Evolutionary conservation across 2,888 invertebrate genomes (phyloP), one percentile per base, ranked within the genome.

Genomic region (Nemapogon koenigi): DNA sequence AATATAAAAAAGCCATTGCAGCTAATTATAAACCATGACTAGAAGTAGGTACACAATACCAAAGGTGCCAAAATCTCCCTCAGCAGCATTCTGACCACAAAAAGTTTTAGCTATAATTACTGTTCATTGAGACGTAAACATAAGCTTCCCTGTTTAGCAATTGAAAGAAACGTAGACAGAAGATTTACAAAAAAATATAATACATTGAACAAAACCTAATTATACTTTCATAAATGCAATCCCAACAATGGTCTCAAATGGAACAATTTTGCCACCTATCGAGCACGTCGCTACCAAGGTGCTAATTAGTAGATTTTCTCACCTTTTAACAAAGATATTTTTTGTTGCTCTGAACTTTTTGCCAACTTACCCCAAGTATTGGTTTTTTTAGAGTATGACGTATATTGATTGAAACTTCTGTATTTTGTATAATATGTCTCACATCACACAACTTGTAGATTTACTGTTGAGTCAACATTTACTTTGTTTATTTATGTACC

Each of bases 221-320:
- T 75, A 76, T 63, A 59, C 55, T 60, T 63, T 57, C 57, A 62
- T 59, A 59, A 56, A 55, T 56, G 55, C 50, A 46, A 49, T 37
- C 43, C 46, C 51, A 51, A 68, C 71, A 68, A 69, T 63, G 55
- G 61, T 40, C 35, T 13, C 41, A 49, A 49, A 48, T 49, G 54
- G 55, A 52, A 55, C 62, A 55, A 59, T 55, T 46, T 50, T 36
- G 55, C 57, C 55, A 50, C 62, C 57, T 49, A 54, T 48, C 47
- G 69, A 61, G 62, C 57, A 62, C 47, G 48, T 50, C 49, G 48
- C 17, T 35, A 8, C 50, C 53, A 48, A 60, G 51, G 62, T 64
- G 64, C 57, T 75, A 72, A 78, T 76, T 76, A 75, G 58, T 55
- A 49, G 63, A 69, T 65, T 73, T 76, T 78, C 76, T 75, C 76